Conservation (phyloP, 2,113 vertebrate genomes). For the Lontra canadensis region DNA sequence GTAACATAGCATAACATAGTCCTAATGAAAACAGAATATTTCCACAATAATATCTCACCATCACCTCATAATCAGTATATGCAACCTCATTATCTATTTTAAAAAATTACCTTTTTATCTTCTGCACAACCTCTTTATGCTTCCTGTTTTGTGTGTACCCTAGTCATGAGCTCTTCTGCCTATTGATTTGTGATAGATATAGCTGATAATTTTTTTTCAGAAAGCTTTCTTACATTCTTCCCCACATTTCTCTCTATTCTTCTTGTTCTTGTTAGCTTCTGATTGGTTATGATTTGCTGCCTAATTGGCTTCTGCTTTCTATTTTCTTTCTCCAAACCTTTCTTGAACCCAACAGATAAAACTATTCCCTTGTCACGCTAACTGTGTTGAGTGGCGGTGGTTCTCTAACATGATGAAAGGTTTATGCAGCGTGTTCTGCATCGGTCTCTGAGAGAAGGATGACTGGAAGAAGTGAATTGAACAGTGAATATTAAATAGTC, state of each 20-base stretch:
- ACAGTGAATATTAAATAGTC: neutral
- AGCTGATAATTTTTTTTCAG: neutral
- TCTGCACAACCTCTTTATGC: neutral
- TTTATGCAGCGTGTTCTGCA: neutral
- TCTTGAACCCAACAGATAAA: neutral
- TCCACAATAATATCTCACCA: neutral
- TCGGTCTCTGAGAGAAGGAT: neutral
- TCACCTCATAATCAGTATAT: neutral
- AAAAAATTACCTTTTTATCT: conserved; percentile 23
- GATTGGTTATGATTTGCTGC: neutral
- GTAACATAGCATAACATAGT: neutral
- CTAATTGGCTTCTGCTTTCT: neutral
- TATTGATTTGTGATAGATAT: neutral
- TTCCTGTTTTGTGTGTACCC: neutral
- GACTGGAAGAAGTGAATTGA: neutral
- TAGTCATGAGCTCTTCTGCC: neutral
- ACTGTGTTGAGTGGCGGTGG: neutral
- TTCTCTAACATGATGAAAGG: neutral
- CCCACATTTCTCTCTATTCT: neutral
- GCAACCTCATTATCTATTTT: conserved; percentile 2
- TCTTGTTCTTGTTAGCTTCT: neutral
- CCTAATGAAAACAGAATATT: neutral
- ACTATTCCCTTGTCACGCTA: neutral
- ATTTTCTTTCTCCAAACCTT: neutral
- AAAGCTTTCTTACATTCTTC: neutral